phyloP scores from a whole-genome alignment of 2,888 invertebrate genomes.

The Volucella inflata region DNA sequence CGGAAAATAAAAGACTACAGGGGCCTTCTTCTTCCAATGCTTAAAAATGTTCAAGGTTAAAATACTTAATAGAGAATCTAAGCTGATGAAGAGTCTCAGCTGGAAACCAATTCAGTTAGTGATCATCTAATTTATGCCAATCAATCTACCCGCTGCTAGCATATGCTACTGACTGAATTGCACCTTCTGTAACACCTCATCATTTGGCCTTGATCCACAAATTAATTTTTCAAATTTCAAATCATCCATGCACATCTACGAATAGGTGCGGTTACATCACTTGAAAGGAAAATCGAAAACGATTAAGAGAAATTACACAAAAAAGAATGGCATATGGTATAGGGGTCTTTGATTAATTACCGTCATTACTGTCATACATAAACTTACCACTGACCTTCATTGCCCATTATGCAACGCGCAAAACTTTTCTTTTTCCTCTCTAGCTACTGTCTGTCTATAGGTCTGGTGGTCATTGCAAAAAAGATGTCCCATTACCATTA shows the following conservation, averaged over 20 bases:
- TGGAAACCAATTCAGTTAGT: conserved; percentile 23
- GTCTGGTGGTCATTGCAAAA: conserved; percentile 10
- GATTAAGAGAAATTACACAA: conserved; percentile 22
- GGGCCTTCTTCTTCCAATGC: too few species aligned
- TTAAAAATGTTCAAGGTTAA: too few species aligned
- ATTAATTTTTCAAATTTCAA: conserved; percentile 25
- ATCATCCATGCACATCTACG: conserved; percentile 11
- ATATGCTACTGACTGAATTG: conserved; percentile 24
- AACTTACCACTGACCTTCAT: conserved; percentile 56
- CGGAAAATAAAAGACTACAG: too few species aligned
- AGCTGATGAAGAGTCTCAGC: neutral
- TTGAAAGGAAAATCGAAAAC: conserved; percentile 29
- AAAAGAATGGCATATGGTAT: conserved; percentile 24
- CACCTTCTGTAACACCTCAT: conserved; percentile 20
- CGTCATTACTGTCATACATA: conserved; percentile 33
- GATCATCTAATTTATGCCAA: conserved; percentile 7
- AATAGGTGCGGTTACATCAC: conserved; percentile 7
- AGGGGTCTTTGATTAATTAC: conserved; percentile 41
- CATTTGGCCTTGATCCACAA: conserved; percentile 46
- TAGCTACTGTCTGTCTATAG: neutral
- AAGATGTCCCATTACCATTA: conserved; percentile 43
- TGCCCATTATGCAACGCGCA: conserved; percentile 18
- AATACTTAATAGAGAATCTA: too few species aligned
- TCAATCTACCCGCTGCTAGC: conserved; percentile 22
- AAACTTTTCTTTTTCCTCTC: conserved; percentile 5